Evolutionary conservation across 1,140 invertebrate genomes (phyloP), one percentile per base, ranked within the genome.

Genomic region (Teleopsis dalmanni): DNA sequence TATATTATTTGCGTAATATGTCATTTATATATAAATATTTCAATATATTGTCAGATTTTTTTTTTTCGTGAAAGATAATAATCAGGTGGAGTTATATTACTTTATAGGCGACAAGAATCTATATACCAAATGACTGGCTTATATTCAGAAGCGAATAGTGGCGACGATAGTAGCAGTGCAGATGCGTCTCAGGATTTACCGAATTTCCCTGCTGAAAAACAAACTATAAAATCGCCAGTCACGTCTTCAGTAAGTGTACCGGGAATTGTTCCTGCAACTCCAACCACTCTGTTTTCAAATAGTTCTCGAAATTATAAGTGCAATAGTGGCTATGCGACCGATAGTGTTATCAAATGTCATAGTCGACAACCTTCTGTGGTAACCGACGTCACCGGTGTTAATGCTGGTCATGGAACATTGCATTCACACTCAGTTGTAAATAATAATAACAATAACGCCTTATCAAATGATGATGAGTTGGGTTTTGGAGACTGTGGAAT

Each of bases 41-140:
- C n/a, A n/a, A n/a, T n/a, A n/a, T n/a, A n/a, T n/a, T n/a, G n/a
- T n/a, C n/a, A n/a, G n/a, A n/a, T n/a, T n/a, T n/a, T n/a, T n/a
- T n/a, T n/a, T n/a, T n/a, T n/a, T n/a, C n/a, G n/a, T n/a, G n/a
- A n/a, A n/a, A n/a, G n/a, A n/a, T n/a, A n/a, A n/a, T n/a, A n/a
- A n/a, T n/a, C n/a, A n/a, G n/a, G n/a, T n/a, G n/a, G n/a, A n/a
- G n/a, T n/a, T n/a, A n/a, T 23, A 8, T n/a, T 47, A 10, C 14
- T 14, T 55, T 44, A 14, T 56, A 79, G 85, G 60, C 78, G 85
- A 61, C 85, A 87, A 75, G 85, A 88, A 70, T 87, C 84, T 55
- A 87, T 87, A 84, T 88, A 88, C 69, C 83, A 85, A 26, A 87
- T 88, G 84, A 88, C 85, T 18, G 85, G 85, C n/a, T 75, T 88